Evolutionary conservation across 2,113 vertebrate species (phyloP).

Genomic region (Synchiropus splendidus): DNA sequence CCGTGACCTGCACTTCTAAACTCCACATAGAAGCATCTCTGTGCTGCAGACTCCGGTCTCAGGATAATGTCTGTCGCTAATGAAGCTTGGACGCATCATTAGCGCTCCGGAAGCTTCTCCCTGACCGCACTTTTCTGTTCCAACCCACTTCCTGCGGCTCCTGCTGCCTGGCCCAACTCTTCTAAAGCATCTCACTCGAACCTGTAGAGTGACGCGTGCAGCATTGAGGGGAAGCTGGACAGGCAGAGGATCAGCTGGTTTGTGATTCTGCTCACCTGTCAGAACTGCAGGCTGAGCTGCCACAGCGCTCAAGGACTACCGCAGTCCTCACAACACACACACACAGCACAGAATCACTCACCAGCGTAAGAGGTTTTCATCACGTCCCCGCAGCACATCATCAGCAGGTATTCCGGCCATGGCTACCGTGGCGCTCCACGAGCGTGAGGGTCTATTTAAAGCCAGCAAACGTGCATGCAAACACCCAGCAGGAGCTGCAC

Average conservation of each 20-base stretch:
- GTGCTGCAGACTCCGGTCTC: slow-evolving; percentile 6
- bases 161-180: neutral
- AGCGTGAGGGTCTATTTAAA: slow-evolving; percentile 15
- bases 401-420: slow-evolving; percentile 40
- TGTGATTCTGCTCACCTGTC: slow-evolving; percentile 34
- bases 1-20: slow-evolving; percentile 13
- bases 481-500: slow-evolving; percentile 16
- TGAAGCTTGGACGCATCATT: slow-evolving; percentile 8
- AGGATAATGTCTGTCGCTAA: neutral
- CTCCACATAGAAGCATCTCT: neutral
- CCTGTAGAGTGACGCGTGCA: neutral
- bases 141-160: neutral
- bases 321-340: slow-evolving; percentile 30
- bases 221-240: no score
- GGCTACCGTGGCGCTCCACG: slow-evolving; percentile 12
- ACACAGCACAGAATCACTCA: slow-evolving; percentile 29
- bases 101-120: slow-evolving; percentile 2
- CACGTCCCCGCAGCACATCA: slow-evolving; percentile 28
- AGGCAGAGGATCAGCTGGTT: slow-evolving; percentile 12
- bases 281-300: slow-evolving; percentile 30
- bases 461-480: slow-evolving; percentile 24
- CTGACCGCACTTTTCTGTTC: no score
- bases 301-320: slow-evolving; percentile 40
- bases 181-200: neutral
- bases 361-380: slow-evolving; percentile 22